Evolutionary conservation across 2,888 invertebrate genomes (phyloP).

Genomic region (Eristalis tenax): DNA sequence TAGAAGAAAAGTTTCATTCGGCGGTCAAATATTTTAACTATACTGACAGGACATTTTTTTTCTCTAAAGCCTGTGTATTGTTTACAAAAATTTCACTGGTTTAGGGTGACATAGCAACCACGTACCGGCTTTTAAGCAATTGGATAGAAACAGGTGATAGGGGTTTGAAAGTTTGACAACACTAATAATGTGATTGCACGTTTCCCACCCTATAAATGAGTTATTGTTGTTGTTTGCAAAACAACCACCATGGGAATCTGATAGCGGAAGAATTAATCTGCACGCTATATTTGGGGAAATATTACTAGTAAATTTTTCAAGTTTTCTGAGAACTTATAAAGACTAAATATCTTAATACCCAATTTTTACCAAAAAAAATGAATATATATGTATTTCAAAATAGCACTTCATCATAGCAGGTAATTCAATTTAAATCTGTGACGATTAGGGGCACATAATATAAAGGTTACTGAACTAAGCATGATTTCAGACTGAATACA

Average conservation of each 20-base stretch:
- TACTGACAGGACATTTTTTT: slow-evolving; percentile 36
- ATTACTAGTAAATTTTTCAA: not conserved
- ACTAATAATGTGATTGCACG: slow-evolving; percentile 28
- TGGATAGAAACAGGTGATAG: not conserved
- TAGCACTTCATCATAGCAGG: not conserved
- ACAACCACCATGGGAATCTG: slow-evolving; percentile 43
- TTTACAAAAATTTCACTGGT: slow-evolving; percentile 52
- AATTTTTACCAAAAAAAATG: not conserved
- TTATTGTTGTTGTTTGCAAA: slow-evolving; percentile 56
- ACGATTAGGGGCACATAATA: not conserved
- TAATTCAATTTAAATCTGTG: not conserved
- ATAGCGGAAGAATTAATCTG: not conserved
- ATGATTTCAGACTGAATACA: not conserved
- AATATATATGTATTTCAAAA: not conserved
- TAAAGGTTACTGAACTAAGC: not conserved
- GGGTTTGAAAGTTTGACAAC: slow-evolving; percentile 58
- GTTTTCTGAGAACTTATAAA: too few species aligned
- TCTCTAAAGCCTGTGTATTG: slow-evolving; percentile 27
- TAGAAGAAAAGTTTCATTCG: slow-evolving; percentile 13
- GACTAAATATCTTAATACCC: not conserved
- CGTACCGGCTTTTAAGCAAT: slow-evolving; percentile 42
- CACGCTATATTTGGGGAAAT: slow-evolving; percentile 10
- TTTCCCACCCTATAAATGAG: slow-evolving; percentile 5
- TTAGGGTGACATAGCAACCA: slow-evolving; percentile 65
- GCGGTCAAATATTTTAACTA: slow-evolving; percentile 51